Evolutionary conservation across 2,113 vertebrate genomes (phyloP), one percentile per base, ranked within the genome.

Genomic region (Plestiodon gilberti): DNA sequence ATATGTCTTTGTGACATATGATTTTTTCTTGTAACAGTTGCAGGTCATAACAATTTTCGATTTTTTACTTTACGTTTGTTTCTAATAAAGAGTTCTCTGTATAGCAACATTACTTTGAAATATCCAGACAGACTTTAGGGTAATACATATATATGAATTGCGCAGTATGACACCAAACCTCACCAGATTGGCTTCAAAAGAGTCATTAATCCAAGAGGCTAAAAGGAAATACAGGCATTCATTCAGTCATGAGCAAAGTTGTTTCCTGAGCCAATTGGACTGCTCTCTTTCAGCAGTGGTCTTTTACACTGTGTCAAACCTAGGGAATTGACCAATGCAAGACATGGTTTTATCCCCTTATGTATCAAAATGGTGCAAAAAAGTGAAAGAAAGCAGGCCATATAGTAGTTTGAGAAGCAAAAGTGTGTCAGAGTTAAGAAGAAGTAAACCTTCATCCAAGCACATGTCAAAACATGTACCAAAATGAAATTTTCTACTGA

Each of bases 361-460:
- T 74, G 38, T 25, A 83, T 43, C 57, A 83, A n/a, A 20, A n/a
- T 38, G 38, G 18, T 35, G n/a, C n/a, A 25, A 17, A 78, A n/a
- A 22, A 59, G 52, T 40, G 67, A n/a, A 84, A 90, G 35, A 91
- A 40, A 87, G 57, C 82, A 78, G 62, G 43, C 33, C 23, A 85
- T 69, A 78, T 15, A 70, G 23, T 67, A 70, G 64, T 40, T 65
- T 70, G 52, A 83, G 71, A 55, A 91, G 30, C 81, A 65, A 86
- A 76, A 90, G 3, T 59, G 14, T 57, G 55, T 86, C 87, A 70
- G 80, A 67, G 87, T 93, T 82, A 89, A 35, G 85, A 83, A 89
- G 87, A 35, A 89, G 48, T 87, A 81, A 52, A n/a, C 28, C 17
- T 82, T 71, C 23, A 22, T 28, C 18, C n/a, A 48, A n/a, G 3